Percentiles rank a stretch among this genome's conserved stretches.
These are phyloP conservation scores for Smittia aterrima DNA, from an alignment of 2,888 invertebrate species.

Conservation along the genomic window DNA sequence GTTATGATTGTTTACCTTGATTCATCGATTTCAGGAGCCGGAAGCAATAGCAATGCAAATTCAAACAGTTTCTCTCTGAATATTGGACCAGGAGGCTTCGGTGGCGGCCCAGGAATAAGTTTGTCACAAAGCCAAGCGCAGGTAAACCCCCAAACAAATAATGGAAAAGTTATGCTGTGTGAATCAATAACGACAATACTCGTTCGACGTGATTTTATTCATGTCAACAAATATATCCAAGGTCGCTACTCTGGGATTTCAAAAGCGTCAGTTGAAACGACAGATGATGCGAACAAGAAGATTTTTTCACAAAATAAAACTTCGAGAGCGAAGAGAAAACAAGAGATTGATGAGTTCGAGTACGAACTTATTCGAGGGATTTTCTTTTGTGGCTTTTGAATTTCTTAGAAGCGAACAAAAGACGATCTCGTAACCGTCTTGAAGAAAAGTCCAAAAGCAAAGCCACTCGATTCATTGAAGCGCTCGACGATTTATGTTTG, in stretches of 20 bases:
- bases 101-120: constrained; percentile 10
- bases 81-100: constrained; percentile 12
- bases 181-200: not conserved
- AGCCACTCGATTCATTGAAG: too few relatives aligned
- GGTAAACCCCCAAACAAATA: constrained; percentile 3
- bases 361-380: too few relatives aligned
- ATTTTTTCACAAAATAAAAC: not conserved
- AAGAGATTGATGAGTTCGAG: not conserved
- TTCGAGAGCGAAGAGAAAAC: not conserved
- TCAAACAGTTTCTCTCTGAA: constrained; percentile 25
- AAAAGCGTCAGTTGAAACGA: not conserved
- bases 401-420: too few relatives aligned
- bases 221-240: constrained; percentile 1
- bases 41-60: constrained; percentile 28
- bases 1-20: not conserved
- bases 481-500: not conserved
- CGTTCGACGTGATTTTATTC: not conserved
- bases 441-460: too few relatives aligned
- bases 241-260: not conserved
- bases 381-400: too few relatives aligned
- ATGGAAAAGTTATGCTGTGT: not conserved
- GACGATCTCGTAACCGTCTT: too few relatives aligned
- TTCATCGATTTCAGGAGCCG: constrained; percentile 23
- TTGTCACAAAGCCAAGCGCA: constrained; percentile 37
- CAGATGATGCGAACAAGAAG: not conserved